A percentile compares a stretch with the other conserved stretches of the same genome.
Conservation (phyloP, 2,113 vertebrate genomes). For the Phalacrocorax pelagicus region DNA sequence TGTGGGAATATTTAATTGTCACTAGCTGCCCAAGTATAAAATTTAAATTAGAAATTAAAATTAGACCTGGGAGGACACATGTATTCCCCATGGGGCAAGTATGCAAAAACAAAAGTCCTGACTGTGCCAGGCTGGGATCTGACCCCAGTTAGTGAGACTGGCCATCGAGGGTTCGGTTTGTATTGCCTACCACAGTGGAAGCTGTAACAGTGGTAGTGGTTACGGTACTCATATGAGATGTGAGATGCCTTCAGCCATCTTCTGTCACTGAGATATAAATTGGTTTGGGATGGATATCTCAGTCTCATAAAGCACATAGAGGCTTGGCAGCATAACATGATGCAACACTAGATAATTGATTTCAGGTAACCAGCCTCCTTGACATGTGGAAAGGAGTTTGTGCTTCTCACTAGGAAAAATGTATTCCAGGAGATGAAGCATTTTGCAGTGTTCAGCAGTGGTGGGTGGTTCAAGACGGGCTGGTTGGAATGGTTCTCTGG, state of each 20-base stretch:
- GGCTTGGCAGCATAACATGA: not conserved
- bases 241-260: not conserved
- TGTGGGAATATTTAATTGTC: not conserved
- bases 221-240: not conserved
- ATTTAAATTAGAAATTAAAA: not conserved
- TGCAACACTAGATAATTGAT: not conserved
- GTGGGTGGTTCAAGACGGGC: not conserved
- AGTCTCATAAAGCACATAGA: not conserved
- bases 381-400: not conserved
- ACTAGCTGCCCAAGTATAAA: not conserved
- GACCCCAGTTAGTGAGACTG: accelerated
- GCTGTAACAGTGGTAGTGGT: not conserved
- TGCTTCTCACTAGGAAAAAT: not conserved
- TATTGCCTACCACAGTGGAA: not conserved
- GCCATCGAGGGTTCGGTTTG: accelerated
- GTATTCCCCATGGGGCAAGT: not conserved
- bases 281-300: not conserved
- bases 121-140: not conserved
- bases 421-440: not conserved
- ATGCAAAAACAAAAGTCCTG: not conserved
- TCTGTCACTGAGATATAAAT: not conserved
- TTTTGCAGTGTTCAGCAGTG: not conserved
- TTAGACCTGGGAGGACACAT: not conserved
- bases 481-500: not conserved
- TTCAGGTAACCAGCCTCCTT: not conserved